phyloP scores from a whole-genome alignment of 2,113 vertebrate species.

The Hippoglossus stenolepis region DNA sequence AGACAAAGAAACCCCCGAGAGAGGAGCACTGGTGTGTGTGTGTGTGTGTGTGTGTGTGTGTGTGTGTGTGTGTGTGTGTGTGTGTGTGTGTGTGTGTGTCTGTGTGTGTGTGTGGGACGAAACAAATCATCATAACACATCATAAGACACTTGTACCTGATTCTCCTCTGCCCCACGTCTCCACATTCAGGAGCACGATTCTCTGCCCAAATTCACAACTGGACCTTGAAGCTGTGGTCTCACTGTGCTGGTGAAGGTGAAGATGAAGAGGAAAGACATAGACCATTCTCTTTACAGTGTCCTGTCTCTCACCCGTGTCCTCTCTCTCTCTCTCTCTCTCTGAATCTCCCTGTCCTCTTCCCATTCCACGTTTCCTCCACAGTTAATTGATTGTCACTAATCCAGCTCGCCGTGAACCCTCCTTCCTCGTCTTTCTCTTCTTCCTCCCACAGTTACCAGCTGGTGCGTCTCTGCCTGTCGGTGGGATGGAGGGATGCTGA shows the following conservation, averaged over 20 bases:
- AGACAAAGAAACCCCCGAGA: too few species aligned
- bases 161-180: too few species aligned
- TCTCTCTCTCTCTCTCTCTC: not conserved
- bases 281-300: not conserved
- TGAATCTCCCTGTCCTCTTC: not conserved
- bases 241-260: too few species aligned
- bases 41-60: not conserved
- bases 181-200: too few species aligned
- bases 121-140: too few species aligned
- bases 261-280: too few species aligned
- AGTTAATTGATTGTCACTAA: constrained; percentile 12
- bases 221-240: too few species aligned
- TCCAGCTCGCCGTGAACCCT: not conserved
- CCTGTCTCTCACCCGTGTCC: too few species aligned
- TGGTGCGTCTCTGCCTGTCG: not conserved
- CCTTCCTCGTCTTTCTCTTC: not conserved
- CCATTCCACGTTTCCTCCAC: not conserved
- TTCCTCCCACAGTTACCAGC: constrained; percentile 5
- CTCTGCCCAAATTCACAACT: too few species aligned
- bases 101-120: not conserved
- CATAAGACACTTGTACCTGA: too few species aligned
- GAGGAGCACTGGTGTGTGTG: not conserved
- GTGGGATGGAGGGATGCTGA: not conserved
- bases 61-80: not conserved
- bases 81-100: not conserved